These are phyloP conservation scores for Geophilus truncorum DNA, from an alignment of 2,888 invertebrate genomes.

Conservation along the genomic window DNA sequence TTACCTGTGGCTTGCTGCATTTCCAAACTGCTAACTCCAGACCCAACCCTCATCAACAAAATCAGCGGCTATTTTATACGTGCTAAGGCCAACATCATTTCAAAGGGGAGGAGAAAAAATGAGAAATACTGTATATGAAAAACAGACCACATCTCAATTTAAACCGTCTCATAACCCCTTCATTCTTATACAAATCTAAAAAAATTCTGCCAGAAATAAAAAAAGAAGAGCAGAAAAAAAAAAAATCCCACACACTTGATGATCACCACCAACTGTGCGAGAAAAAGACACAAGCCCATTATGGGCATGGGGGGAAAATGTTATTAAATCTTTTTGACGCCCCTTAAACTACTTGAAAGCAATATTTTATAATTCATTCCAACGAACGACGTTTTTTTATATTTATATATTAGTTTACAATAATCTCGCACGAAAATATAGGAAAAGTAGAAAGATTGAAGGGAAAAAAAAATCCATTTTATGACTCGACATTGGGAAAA, in stretches of 20 bases:
- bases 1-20: constrained; percentile 2
- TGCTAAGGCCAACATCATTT: not conserved
- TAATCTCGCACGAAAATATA: not conserved
- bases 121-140: not conserved
- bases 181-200: not conserved
- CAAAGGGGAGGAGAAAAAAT: not conserved
- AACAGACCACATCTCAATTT: not conserved
- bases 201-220: not conserved
- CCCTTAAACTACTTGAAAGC: not conserved
- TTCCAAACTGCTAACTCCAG: constrained; percentile 12
- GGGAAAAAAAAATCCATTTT: constrained; percentile 3
- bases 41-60: constrained; percentile 6
- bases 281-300: constrained; percentile 10
- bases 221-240: not conserved
- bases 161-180: not conserved
- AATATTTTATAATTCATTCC: constrained; percentile 20
- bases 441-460: not conserved
- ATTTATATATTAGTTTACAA: not conserved
- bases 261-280: not conserved
- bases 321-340: constrained; percentile 20
- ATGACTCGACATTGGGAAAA: constrained; percentile 1
- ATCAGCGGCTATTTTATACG: not conserved
- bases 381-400: not conserved
- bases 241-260: not conserved
- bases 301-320: not conserved